Conservation (phyloP, 2,113 vertebrate species). For the Prolemur simus region DNA sequence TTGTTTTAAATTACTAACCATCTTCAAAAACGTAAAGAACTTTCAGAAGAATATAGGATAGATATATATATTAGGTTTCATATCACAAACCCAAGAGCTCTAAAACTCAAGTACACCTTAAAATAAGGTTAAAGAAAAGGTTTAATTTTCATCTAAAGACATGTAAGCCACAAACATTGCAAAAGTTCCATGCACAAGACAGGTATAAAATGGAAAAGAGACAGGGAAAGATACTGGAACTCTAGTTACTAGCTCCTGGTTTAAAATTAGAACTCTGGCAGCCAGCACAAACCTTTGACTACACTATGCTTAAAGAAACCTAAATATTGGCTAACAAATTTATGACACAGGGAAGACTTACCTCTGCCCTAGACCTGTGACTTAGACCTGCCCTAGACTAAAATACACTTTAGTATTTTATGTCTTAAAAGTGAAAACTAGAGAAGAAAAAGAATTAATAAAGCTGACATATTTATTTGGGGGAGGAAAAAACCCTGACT, state of each 20-base stretch:
- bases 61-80: not conserved
- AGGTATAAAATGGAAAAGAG: not conserved
- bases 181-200: not conserved
- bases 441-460: conserved; percentile 12
- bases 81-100: conserved; percentile 31
- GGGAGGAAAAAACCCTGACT: not conserved
- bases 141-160: not conserved
- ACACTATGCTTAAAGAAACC: conserved; percentile 3
- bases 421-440: conserved; percentile 13
- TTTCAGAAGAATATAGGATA: not conserved
- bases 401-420: conserved; percentile 32
- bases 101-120: conserved; percentile 3
- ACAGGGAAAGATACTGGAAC: not conserved
- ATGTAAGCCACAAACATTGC: not conserved
- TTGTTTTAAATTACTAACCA: conserved; percentile 10
- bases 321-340: conserved; percentile 44
- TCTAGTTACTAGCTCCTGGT: not conserved
- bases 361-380: conserved; percentile 21
- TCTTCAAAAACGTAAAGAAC: not conserved
- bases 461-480: conserved; percentile 8
- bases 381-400: too few species aligned
- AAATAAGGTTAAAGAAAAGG: not conserved
- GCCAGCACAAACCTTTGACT: conserved; percentile 1
- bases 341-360: conserved; percentile 42
- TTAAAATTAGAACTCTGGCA: conserved; percentile 54